Percentiles rank a stretch among this genome's conserved stretches.
Conservation (phyloP, 2,888 invertebrate genomes). For the Microplitis manilae region DNA sequence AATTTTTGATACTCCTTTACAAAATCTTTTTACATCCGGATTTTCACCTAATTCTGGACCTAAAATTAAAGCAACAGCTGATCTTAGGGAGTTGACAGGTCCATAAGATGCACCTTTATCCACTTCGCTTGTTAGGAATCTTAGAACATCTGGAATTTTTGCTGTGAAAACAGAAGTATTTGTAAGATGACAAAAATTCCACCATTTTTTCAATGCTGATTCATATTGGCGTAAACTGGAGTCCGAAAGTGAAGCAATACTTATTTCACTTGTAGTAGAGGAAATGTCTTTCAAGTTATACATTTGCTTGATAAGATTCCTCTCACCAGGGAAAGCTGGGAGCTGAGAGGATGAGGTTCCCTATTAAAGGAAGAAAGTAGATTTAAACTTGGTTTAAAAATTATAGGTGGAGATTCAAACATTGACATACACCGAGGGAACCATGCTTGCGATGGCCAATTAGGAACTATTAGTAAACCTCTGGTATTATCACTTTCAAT, state of each 20-base stretch:
- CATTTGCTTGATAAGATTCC: too few relatives aligned
- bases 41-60: constrained; percentile 16
- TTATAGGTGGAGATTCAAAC: neutral
- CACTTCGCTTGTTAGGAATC: neutral
- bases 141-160: neutral
- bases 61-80: constrained; percentile 15
- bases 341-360: too few relatives aligned
- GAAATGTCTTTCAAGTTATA: too few relatives aligned
- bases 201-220: constrained; percentile 19
- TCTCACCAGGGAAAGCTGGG: too few relatives aligned
- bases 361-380: too few relatives aligned
- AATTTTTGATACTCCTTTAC: constrained; percentile 49
- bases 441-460: too few relatives aligned
- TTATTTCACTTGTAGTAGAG: too few relatives aligned
- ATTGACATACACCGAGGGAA: neutral
- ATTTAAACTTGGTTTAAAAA: neutral
- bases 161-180: neutral
- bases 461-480: too few relatives aligned
- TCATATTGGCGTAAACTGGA: constrained; percentile 9
- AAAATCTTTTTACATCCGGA: constrained; percentile 46
- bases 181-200: neutral
- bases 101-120: constrained; percentile 10
- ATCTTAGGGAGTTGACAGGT: constrained; percentile 14
- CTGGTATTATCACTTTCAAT: too few relatives aligned
- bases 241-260: neutral